phyloP scores from a whole-genome alignment of 2,797 vertebrate species.

The Bovichtus variegatus region DNA sequence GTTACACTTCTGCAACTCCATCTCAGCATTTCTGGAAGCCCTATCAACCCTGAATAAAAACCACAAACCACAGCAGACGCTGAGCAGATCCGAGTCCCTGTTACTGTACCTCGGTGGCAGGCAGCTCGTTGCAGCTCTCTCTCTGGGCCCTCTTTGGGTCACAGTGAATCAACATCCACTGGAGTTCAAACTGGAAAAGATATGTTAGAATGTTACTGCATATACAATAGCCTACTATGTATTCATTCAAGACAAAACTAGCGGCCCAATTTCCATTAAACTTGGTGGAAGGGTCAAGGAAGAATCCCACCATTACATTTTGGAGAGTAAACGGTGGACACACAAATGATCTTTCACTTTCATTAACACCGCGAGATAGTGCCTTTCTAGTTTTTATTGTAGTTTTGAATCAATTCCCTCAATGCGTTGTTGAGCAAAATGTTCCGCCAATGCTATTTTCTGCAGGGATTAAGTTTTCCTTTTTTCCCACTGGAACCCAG shows the following conservation, averaged over 20 bases:
- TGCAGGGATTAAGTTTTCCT: constrained; percentile 57
- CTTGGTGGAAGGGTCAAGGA: too few relatives aligned
- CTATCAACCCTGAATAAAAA: constrained; percentile 47
- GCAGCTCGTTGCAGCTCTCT: constrained; percentile 88
- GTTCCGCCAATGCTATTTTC: constrained; percentile 55
- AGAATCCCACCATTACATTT: too few relatives aligned
- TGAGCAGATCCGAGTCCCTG: constrained; percentile 45
- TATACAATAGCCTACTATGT: background rate
- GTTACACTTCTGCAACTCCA: constrained; percentile 33
- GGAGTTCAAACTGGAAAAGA: constrained; percentile 86
- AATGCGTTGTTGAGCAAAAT: constrained; percentile 39
- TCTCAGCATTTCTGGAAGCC: constrained; percentile 36
- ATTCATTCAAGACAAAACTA: too few relatives aligned
- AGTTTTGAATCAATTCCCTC: constrained; percentile 23
- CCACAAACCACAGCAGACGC: constrained; percentile 62
- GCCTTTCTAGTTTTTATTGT: constrained; percentile 14
- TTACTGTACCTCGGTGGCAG: constrained; percentile 85
- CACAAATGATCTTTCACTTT: too few relatives aligned
- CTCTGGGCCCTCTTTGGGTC: constrained; percentile 89
- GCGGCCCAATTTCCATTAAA: too few relatives aligned
- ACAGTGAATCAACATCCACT: constrained; percentile 91
- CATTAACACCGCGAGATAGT: too few relatives aligned
- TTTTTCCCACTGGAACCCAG: constrained; percentile 56
- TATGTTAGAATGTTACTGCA: constrained; percentile 29
- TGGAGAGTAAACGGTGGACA: too few relatives aligned